Percentiles rank a stretch among this genome's conserved stretches.
Evolutionary conservation across 2,113 vertebrate species (phyloP).

Genomic region (Trichomycterus rosablanca): DNA sequence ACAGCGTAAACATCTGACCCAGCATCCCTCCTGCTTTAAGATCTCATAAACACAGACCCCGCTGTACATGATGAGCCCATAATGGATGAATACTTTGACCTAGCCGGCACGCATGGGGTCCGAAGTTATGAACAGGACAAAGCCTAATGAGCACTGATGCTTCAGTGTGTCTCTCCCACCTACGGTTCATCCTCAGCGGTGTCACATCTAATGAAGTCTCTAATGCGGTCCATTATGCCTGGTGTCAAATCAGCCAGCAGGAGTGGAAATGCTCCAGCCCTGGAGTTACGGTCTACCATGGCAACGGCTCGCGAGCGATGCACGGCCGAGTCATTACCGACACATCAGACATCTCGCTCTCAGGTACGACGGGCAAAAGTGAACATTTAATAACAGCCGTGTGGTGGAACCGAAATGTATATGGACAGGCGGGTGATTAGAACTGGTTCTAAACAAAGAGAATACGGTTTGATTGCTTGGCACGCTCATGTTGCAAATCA

Average conservation of each 20-base stretch:
- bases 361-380: slow-evolving; percentile 3
- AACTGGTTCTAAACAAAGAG: no score
- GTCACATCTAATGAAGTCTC: slow-evolving; percentile 37
- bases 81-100: slow-evolving; percentile 5
- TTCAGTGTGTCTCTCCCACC: slow-evolving; percentile 24
- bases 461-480: no score
- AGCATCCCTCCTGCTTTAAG: no score
- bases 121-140: slow-evolving; percentile 24
- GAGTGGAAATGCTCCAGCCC: slow-evolving; percentile 30
- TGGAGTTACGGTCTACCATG: slow-evolving; percentile 28
- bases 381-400: slow-evolving; percentile 23
- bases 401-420: neutral
- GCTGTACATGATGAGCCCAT: neutral
- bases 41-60: no score
- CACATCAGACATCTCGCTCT: slow-evolving; percentile 7
- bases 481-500: no score
- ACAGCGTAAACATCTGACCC: no score
- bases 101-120: slow-evolving; percentile 21
- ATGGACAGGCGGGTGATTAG: no score
- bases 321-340: slow-evolving; percentile 25
- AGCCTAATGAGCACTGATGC: slow-evolving; percentile 19
- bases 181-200: slow-evolving; percentile 19
- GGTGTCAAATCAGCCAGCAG: slow-evolving; percentile 21
- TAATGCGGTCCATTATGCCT: slow-evolving; percentile 38
- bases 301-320: slow-evolving; percentile 19